phyloP scores from a whole-genome alignment of 30 jellyfish, hydroid and myxozoan genomes.

The Rhopilema esculentum region DNA sequence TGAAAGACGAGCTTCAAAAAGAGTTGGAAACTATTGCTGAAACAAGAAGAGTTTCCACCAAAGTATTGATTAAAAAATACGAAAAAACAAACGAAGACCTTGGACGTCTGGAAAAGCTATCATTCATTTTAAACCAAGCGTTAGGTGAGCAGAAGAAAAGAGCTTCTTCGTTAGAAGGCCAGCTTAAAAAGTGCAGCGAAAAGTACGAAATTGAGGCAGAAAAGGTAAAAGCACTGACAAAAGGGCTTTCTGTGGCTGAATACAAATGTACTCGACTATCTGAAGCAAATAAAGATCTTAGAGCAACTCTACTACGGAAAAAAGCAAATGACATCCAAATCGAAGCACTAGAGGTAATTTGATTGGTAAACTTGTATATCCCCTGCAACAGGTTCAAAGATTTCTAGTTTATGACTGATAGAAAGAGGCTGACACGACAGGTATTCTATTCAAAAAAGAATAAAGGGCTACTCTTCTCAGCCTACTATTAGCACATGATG shows the following conservation, averaged over 20 bases:
- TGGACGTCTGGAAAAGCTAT: not conserved
- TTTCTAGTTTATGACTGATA: no score
- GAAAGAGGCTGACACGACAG: no score
- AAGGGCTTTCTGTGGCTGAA: slow-evolving; percentile 13
- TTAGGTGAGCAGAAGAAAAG: slow-evolving; percentile 8
- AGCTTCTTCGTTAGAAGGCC: slow-evolving; percentile 2
- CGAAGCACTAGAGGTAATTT: slow-evolving; percentile 22
- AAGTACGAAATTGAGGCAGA: not conserved
- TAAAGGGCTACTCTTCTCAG: no score
- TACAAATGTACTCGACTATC: slow-evolving; percentile 6
- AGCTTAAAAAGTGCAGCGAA: slow-evolving; percentile 17
- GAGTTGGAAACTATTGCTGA: slow-evolving; percentile 41
- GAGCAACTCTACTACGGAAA: not conserved
- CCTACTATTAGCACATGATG: no score
- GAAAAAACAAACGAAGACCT: not conserved
- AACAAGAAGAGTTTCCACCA: slow-evolving; percentile 18
- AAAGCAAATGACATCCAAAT: not conserved
- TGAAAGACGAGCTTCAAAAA: slow-evolving; percentile 20
- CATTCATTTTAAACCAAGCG: not conserved
- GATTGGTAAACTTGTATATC: no score
- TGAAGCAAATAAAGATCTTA: slow-evolving; percentile 18
- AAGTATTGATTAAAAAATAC: slow-evolving; percentile 10
- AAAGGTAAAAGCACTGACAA: slow-evolving; percentile 2
- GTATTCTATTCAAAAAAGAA: no score
- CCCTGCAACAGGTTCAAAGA: no score